A percentile compares a stretch with the other conserved stretches of the same genome.
These are phyloP conservation scores for Eremophila alpestris DNA, from an alignment of 2,797 vertebrate species.

Conservation along the genomic window DNA sequence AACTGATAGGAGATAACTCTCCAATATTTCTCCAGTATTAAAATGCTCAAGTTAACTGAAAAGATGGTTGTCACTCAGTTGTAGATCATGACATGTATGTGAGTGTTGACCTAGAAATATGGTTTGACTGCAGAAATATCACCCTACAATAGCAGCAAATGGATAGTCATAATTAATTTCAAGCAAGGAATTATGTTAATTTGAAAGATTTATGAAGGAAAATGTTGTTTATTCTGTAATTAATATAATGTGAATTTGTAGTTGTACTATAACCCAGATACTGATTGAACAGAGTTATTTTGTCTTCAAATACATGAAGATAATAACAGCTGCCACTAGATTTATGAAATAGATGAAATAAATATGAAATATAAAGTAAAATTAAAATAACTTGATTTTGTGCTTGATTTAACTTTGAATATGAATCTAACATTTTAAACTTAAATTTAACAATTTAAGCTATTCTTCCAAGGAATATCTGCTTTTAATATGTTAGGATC, in stretches of 20 bases:
- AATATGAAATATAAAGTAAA: not conserved
- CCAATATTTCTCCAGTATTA: not conserved
- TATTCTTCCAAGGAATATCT: not conserved
- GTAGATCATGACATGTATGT: accelerated
- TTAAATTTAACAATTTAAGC: not conserved
- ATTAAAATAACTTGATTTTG: not conserved
- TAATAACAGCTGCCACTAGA: not conserved
- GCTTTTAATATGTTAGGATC: not conserved
- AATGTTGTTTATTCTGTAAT: not conserved
- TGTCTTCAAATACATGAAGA: not conserved
- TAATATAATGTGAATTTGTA: not conserved
- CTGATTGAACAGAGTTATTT: not conserved
- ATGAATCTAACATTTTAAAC: not conserved
- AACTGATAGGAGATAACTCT: not conserved
- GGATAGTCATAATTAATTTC: not conserved
- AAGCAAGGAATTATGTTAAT: not conserved
- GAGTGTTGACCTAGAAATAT: not conserved
- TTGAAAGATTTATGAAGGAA: not conserved
- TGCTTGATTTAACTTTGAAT: not conserved
- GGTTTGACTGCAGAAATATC: not conserved
- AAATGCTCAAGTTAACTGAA: not conserved
- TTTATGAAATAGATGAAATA: not conserved
- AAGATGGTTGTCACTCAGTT: not conserved
- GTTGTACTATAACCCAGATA: not conserved
- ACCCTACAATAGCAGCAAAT: not conserved